These are phyloP conservation scores for Leptopilina clavipes DNA, from an alignment of 1,140 invertebrate species.

Conservation along the genomic window DNA sequence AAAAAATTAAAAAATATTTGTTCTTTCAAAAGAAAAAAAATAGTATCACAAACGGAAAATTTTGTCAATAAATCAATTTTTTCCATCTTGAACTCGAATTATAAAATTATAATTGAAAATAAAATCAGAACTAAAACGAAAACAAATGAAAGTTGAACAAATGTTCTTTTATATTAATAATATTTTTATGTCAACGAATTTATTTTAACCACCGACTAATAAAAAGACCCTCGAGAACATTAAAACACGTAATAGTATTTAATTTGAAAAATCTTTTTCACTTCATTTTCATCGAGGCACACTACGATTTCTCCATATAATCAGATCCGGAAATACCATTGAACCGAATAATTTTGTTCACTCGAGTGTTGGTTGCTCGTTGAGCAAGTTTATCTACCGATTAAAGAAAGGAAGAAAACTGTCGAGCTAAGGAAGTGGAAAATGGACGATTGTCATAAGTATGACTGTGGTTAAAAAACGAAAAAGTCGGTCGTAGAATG, in stretches of 20 bases:
- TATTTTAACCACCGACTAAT: too few species aligned
- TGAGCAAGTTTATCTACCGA: constrained; percentile 13
- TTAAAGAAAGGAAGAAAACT: constrained; percentile 14
- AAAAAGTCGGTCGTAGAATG: not conserved
- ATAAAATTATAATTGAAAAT: too few species aligned
- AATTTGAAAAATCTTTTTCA: not conserved
- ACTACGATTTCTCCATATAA: not conserved
- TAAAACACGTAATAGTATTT: not conserved
- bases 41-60: too few species aligned
- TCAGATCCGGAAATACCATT: constrained; percentile 1
- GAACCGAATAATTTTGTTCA: constrained; percentile 15
- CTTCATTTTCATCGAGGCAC: not conserved
- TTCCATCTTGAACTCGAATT: too few species aligned
- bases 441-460: constrained; percentile 7
- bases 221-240: too few species aligned
- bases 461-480: not conserved
- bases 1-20: too few species aligned
- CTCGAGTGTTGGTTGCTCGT: not conserved
- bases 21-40: too few species aligned
- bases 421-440: not conserved
- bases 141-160: too few species aligned
- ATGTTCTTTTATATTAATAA: too few species aligned
- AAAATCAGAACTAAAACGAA: too few species aligned
- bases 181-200: too few species aligned
- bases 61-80: too few species aligned